These are phyloP conservation scores for Oxyura jamaicensis DNA, from an alignment of 2,113 vertebrate species.

Conservation along the genomic window DNA sequence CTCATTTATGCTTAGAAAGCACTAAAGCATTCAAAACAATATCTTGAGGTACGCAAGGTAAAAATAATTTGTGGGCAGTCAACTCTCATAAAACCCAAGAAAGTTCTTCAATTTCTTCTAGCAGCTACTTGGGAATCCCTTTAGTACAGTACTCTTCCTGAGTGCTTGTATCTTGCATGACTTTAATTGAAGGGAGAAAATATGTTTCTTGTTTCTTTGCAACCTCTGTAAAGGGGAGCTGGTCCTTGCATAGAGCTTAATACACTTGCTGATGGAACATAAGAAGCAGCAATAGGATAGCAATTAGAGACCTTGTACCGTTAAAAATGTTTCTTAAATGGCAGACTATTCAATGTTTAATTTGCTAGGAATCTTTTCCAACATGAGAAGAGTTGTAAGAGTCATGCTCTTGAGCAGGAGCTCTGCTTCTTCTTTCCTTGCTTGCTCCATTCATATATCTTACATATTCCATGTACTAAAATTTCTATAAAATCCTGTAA, in stretches of 20 bases:
- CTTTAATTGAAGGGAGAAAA: neutral
- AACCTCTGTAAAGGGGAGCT: neutral
- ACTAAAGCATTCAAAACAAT: no score
- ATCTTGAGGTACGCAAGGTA: neutral
- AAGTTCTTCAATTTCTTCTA: neutral
- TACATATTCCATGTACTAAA: neutral
- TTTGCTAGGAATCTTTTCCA: neutral
- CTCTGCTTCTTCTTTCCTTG: neutral
- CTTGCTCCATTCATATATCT: neutral
- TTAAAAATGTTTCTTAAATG: neutral
- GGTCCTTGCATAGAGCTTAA: neutral
- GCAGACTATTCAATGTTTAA: neutral
- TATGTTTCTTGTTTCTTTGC: neutral
- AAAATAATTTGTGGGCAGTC: neutral
- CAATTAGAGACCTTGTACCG: neutral
- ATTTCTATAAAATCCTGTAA: no score
- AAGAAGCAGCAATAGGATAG: neutral
- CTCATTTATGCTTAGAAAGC: neutral
- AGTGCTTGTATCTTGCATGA: neutral
- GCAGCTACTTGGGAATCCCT: neutral
- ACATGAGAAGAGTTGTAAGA: neutral
- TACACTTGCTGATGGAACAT: neutral
- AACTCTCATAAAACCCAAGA: neutral
- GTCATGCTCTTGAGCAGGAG: neutral
- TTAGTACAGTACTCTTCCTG: neutral